Base-by-base conservation (phyloP, 2,888 invertebrate species). In the Carabus problematicus region DNA sequence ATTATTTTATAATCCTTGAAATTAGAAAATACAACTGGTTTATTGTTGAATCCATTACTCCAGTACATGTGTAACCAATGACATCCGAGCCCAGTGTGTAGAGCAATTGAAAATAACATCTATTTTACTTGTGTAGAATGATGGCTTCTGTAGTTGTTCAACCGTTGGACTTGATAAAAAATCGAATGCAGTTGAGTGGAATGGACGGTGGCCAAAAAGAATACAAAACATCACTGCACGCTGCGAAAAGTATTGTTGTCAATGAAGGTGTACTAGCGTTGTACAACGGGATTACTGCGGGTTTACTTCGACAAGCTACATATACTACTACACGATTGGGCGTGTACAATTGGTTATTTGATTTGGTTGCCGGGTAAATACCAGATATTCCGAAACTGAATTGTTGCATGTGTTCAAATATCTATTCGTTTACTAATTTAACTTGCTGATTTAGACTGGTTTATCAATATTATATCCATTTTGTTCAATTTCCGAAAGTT, bases 241-340 rank as follows among this genome's bases (percentile, higher is more conserved):
- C 94, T 1, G 84, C 96, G 9, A 85, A 87, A 39, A 88, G 89
- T 68, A 95, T 99, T 70, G 77, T 97, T 0, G 88, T 87, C 72
- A 91, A 91, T 72, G 98, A 99, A 81, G 99, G 98, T 0, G 78
- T 95, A 12, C 77, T 91, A 54, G 92, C 92, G 0, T 82, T 98
- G 60, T 99, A 99, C 80, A 89, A 91, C 7, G 98, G 99, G 0
- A 85, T 98, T 1, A 94, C 95, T 0, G 97, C 97, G 1, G 97
- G 94, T 0, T 84, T 99, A 1, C 83, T 99, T 61, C 84, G 99
- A 71, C 99, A 99, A 80, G 98, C 98, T 0, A 97, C 98, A 0
- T 99, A 99, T 80, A 98, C 99, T 0, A 99, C 99, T 0, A 93
- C 95, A 0, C 86, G 99, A 70, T 87, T 99, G 56, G 99, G 98